Evolutionary conservation across 2,113 vertebrate species (phyloP), one percentile per base, ranked within the genome.

Genomic region (Siphamia tubifer): DNA sequence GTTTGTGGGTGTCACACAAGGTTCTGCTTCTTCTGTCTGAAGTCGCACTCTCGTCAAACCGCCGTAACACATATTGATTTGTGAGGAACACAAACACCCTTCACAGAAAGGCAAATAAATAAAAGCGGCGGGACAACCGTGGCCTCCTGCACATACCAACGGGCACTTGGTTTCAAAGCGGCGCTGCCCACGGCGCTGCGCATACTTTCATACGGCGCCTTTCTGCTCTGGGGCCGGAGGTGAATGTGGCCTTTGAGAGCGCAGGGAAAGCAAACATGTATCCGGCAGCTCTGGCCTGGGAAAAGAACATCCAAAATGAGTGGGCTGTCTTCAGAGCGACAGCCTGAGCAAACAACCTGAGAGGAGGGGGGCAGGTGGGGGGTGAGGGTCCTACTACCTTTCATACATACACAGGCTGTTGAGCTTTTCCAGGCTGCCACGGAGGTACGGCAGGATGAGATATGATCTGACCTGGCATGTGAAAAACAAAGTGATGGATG

Each of bases 161-260:
- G 19, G 64, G 83, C 77, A 67, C 79, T 73, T 72, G 64, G 82
- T 75, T 77, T 82, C 65, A 74, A 65, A 77, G 81, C 34, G 56
- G 66, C 57, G 48, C 79, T 31, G 70, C 62, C 66, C 56, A 40
- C 65, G 58, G 2, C 1, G 60, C 43, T 24, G 55, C 24, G 61
- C 79, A 67, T 79, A 80, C 81, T 67, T 86, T 77, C 78, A 67
- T 68, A 86, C 20, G 74, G 31, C 66, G 51, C 69, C 62, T 64
- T 62, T 82, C 76, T 81, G 39, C 74, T 21, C 27, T n/a, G 8
- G 58, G 69, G 48, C 48, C 77, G 16, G 79, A 83, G 80, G 82
- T 90, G 76, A 90, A 88, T 87, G 86, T 75, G 87, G 76, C 85
- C 87, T 89, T 90, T 89, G 79, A 90, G 72, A 79, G 75, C 1